These are phyloP conservation scores for Rallus crepitans DNA, from an alignment of 2,797 vertebrate species.

Conservation along the genomic window DNA sequence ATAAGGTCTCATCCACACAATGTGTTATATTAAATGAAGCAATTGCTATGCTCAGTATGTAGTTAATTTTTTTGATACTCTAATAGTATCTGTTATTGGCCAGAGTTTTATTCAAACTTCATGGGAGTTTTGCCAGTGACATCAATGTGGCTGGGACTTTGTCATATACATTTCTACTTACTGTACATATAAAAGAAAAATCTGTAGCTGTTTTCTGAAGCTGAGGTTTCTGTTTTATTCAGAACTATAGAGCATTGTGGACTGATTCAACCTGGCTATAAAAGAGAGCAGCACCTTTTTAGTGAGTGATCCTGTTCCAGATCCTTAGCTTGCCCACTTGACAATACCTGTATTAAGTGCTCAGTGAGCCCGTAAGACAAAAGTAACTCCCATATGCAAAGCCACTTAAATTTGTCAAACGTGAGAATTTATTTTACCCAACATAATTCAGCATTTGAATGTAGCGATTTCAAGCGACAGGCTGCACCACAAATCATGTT, in stretches of 20 bases:
- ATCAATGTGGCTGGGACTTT: not conserved
- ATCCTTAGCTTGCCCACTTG: not conserved
- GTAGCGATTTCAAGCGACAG: not conserved
- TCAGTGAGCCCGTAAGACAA: not conserved
- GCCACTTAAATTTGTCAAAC: not conserved
- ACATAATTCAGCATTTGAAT: not conserved
- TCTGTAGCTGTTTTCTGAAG: not conserved
- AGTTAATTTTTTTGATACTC: not conserved
- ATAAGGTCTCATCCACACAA: not conserved
- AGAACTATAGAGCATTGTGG: not conserved
- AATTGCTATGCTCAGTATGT: not conserved
- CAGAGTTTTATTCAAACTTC: not conserved
- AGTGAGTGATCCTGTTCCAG: not conserved
- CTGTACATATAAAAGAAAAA: not conserved
- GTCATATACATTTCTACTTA: not conserved
- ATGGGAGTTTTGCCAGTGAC: not conserved
- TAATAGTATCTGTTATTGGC: not conserved
- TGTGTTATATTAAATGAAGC: not conserved
- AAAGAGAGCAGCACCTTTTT: not conserved
- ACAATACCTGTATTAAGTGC: not conserved
- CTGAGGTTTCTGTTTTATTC: not conserved
- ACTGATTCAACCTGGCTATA: not conserved
- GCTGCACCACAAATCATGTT: not conserved
- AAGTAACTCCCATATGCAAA: not conserved
- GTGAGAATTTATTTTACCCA: not conserved